Conservation (phyloP, 2,797 vertebrate species). For the Vipera ursinii region DNA sequence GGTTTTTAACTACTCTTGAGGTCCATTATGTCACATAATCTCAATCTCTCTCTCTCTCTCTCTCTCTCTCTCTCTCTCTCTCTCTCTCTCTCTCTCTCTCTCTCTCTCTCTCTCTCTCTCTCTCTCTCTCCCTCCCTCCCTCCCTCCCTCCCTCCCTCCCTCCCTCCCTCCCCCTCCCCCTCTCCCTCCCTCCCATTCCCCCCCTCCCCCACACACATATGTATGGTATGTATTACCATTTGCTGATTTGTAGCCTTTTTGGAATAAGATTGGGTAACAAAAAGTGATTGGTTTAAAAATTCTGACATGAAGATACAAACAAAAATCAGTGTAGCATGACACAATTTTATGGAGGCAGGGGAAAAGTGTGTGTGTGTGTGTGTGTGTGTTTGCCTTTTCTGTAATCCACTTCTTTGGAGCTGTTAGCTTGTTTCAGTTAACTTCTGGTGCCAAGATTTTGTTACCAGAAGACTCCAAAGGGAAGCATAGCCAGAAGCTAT, state of each 20-base stretch:
- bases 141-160: no score
- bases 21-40: background rate
- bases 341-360: background rate
- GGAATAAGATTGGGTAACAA: background rate
- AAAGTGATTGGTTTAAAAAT: background rate
- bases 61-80: no score
- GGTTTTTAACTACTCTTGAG: background rate
- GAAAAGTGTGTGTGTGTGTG: background rate
- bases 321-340: background rate
- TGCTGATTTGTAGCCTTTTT: background rate
- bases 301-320: background rate
- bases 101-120: no score
- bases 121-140: no score
- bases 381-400: background rate
- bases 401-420: background rate
- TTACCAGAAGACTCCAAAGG: background rate
- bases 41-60: background rate
- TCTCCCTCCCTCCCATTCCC: no score
- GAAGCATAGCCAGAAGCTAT: background rate
- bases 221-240: background rate
- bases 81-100: no score
- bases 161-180: no score
- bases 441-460: background rate
- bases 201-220: rapidly evolving
- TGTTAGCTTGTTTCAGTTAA: background rate